phyloP scores from a whole-genome alignment of 2,888 invertebrate genomes.

The Druceiella hillmani region DNA sequence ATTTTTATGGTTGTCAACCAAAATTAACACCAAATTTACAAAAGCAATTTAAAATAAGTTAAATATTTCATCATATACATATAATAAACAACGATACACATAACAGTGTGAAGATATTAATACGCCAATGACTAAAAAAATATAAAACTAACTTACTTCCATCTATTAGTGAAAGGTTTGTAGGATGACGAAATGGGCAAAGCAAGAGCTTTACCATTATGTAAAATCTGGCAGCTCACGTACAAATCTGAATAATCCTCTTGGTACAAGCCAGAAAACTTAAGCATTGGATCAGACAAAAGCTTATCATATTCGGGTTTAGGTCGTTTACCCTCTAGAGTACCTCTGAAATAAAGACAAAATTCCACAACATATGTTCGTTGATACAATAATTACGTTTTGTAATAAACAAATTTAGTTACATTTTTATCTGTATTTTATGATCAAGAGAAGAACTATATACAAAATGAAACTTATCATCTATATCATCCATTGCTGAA shows the following conservation, averaged over 20 bases:
- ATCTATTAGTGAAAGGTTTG: constrained; percentile 86
- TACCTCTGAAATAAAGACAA: constrained; percentile 60
- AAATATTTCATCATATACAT: too few relatives aligned
- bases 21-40: too few relatives aligned
- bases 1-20: too few relatives aligned
- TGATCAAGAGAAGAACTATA: constrained; percentile 89
- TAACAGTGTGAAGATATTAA: too few relatives aligned
- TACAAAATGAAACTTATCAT: constrained; percentile 78
- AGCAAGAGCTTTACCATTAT: constrained; percentile 75
- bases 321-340: constrained; percentile 83
- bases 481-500: constrained; percentile 69
- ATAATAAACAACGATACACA: too few relatives aligned
- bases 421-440: constrained; percentile 90
- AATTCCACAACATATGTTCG: constrained; percentile 5
- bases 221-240: constrained; percentile 80
- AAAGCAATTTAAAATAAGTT: too few relatives aligned
- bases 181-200: constrained; percentile 86
- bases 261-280: constrained; percentile 84
- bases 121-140: too few relatives aligned
- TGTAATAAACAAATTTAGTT: constrained; percentile 36
- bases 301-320: constrained; percentile 86
- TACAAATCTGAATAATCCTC: constrained; percentile 81
- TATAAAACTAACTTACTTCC: constrained; percentile 93
- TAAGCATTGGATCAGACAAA: constrained; percentile 80
- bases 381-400: constrained; percentile 10